Conservation (phyloP, 2,888 invertebrate species). For the Lamproptera curius region DNA sequence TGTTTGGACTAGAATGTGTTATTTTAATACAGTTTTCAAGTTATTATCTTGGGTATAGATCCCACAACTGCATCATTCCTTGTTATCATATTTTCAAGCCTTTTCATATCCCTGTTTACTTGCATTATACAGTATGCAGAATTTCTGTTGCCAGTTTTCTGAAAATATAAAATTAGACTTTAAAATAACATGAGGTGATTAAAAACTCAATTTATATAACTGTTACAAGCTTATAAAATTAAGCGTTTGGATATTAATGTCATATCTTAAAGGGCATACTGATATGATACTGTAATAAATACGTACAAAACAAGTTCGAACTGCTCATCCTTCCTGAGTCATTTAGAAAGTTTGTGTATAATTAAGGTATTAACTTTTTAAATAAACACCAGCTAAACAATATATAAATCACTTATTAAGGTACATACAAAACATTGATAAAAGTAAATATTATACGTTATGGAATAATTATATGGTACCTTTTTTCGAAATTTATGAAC, state of each 20-base stretch:
- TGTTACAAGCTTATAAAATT: too few relatives aligned
- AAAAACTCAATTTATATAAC: too few relatives aligned
- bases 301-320: constrained; percentile 14
- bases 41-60: constrained; percentile 86
- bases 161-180: constrained; percentile 40
- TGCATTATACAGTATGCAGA: constrained; percentile 86
- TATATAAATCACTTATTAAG: neutral
- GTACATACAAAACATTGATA: neutral
- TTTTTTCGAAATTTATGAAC: constrained; percentile 87
- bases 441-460: neutral
- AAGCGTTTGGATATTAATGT: too few relatives aligned
- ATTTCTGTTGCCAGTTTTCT: constrained; percentile 92
- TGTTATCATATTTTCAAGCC: constrained; percentile 90
- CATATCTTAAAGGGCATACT: too few relatives aligned
- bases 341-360: constrained; percentile 21
- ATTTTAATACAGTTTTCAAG: constrained; percentile 94
- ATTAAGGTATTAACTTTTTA: too few relatives aligned
- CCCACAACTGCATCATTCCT: constrained; percentile 82
- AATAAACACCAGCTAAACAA: too few relatives aligned
- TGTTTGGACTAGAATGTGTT: constrained; percentile 80
- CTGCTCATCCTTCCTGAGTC: constrained; percentile 21
- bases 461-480: constrained; percentile 52
- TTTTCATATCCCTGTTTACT: constrained; percentile 92
- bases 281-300: too few relatives aligned
- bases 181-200: constrained; percentile 21